Conservation (phyloP, 2,797 vertebrate species). For the Scolopax bukidnonensis region DNA sequence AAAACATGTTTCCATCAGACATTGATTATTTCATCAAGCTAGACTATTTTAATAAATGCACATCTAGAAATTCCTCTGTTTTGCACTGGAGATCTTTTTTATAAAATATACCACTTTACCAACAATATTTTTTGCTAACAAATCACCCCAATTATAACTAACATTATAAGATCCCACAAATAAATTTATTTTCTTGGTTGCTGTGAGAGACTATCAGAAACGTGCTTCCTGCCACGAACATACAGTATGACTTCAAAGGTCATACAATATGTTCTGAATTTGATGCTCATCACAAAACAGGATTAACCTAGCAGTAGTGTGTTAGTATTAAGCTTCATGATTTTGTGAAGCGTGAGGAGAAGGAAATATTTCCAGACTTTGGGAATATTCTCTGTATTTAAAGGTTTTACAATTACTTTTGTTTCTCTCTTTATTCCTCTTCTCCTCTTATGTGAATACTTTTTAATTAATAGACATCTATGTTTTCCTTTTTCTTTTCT, state of each 20-base stretch:
- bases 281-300: not conserved
- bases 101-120: not conserved
- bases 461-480: not conserved
- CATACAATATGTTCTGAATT: not conserved
- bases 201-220: not conserved
- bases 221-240: not conserved
- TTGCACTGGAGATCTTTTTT: not conserved
- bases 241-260: not conserved
- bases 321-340: not conserved
- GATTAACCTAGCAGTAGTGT: not conserved
- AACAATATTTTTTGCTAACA: not conserved
- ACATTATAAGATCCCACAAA: not conserved
- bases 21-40: not conserved
- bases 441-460: fast-evolving
- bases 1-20: not conserved
- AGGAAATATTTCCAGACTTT: not conserved
- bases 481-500: fast-evolving
- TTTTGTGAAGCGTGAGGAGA: not conserved
- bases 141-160: not conserved
- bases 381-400: not conserved
- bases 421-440: not conserved
- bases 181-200: not conserved
- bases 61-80: not conserved
- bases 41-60: not conserved
- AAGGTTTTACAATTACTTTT: not conserved